Evolutionary conservation across 2,888 invertebrate species (phyloP), one percentile per base, ranked within the genome.

Genomic region (Periphyllus acericola): DNA sequence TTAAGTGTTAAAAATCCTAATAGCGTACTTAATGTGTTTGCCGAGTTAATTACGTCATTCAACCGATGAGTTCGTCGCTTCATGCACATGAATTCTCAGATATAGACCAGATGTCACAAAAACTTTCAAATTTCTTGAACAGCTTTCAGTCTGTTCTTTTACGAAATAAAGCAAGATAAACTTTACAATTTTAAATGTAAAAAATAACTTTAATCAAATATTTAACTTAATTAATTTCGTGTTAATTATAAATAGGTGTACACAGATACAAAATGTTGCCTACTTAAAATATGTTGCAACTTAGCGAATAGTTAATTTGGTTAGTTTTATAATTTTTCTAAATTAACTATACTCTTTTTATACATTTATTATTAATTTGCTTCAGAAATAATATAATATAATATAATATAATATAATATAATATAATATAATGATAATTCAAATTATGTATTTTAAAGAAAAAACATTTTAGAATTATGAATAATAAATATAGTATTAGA

Each of bases 41-140:
- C 34, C 46, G 34, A 85, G 78, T 78, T 83, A 83, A 83, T 78
- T 84, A 68, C 76, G 78, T 85, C 76, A 78, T 78, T 68, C 66
- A 68, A 52, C 66, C 34, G 46, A 78, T 68, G 46, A 78, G 29
- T 85, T 72, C 6, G 36, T 71, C 55, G 36, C 29, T 72, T 79
- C 74, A 52, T 34, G 79, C n/a, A 68, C 60, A 29, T 34, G 34
- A 25, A 40, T 29, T 14, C 79, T 71, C 36, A 72, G 68, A 68
- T 68, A n/a, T 68, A 72, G 36, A 80, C 79, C 86, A 79, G 79
- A 86, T 86, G 86, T 86, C 86, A 86, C 78, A 21, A 83, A 83
- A 85, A 78, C 76, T 85, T 85, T 85, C 34, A 34, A 68, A 75
- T 75, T 83, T 83, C 40, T 52, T 68, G 46, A 60, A 52, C 36